phyloP scores from a whole-genome alignment of 2,888 invertebrate species.

The Scaptomyza cyrtandrae region DNA sequence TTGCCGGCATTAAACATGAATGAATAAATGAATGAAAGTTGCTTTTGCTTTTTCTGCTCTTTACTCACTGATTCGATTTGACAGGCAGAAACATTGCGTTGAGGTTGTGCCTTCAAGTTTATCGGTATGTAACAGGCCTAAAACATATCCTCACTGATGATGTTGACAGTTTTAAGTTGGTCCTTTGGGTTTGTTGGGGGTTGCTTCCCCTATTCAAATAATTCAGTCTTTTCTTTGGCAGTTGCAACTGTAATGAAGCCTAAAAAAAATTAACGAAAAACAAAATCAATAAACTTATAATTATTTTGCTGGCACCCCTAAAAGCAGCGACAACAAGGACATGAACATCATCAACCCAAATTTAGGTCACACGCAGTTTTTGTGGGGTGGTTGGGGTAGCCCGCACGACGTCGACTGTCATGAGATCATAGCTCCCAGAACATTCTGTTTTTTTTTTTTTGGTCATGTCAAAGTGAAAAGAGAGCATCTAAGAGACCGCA shows the following conservation, averaged over 20 bases:
- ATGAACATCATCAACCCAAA: conserved; percentile 4
- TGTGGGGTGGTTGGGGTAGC: background rate
- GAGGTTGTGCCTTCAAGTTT: conserved; percentile 13
- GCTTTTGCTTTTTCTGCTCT: conserved; percentile 21
- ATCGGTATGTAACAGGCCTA: conserved; percentile 10
- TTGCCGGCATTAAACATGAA: conserved; percentile 24
- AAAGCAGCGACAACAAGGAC: background rate
- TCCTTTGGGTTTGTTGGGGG: conserved; percentile 28
- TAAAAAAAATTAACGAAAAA: conserved; percentile 23
- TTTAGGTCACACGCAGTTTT: conserved; percentile 49
- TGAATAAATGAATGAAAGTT: conserved; percentile 23
- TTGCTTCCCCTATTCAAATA: conserved; percentile 2
- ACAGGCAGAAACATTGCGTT: conserved; percentile 83
- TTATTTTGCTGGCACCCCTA: conserved; percentile 46
- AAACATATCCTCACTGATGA: conserved; percentile 41
- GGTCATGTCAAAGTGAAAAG: conserved; percentile 54
- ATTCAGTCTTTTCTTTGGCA: conserved; percentile 67
- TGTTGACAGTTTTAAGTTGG: conserved; percentile 16
- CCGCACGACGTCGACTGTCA: conserved; percentile 23
- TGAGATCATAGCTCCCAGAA: conserved; percentile 59
- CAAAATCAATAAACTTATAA: conserved; percentile 66
- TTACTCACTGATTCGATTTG: conserved; percentile 84
- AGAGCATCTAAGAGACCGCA: conserved; percentile 58
- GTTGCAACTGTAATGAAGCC: conserved; percentile 50
- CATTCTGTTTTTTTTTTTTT: conserved; percentile 25